phyloP scores from a whole-genome alignment of 2,113 vertebrate genomes.

The Toxostoma redivivum region DNA sequence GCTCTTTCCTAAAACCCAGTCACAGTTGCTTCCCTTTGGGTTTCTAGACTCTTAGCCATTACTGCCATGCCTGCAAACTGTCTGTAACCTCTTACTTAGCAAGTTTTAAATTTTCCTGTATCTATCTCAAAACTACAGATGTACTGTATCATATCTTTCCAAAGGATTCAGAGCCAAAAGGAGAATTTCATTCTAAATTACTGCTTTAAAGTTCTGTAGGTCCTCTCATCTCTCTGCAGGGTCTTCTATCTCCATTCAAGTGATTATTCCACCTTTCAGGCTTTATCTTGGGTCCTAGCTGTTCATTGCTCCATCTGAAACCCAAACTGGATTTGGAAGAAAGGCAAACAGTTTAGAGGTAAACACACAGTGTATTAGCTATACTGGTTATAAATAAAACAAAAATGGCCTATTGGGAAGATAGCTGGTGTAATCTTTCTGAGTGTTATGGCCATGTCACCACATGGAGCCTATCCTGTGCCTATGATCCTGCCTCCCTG shows the following conservation, averaged over 20 bases:
- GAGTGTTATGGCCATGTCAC: not conserved
- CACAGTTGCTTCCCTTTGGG: not conserved
- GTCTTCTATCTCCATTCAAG: not conserved
- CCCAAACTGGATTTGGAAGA: not conserved
- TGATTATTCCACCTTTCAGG: not conserved
- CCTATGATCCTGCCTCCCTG: not conserved
- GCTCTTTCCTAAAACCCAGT: not conserved
- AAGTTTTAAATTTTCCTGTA: conserved; percentile 1
- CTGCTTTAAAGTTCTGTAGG: not conserved
- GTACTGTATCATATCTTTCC: not conserved
- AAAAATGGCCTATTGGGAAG: not conserved
- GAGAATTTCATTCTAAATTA: not conserved
- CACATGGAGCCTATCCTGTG: rapidly evolving
- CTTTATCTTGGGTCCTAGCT: not conserved
- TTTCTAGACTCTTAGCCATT: not conserved
- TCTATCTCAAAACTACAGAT: conserved; percentile 13
- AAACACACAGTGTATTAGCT: not conserved
- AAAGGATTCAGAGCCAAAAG: not conserved
- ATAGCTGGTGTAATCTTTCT: not conserved
- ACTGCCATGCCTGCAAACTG: not conserved
- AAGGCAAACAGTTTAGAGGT: not conserved
- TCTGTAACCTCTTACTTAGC: not conserved
- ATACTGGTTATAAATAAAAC: not conserved
- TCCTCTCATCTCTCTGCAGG: not conserved
- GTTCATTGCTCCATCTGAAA: not conserved